phyloP scores from a whole-genome alignment of 1,140 invertebrate genomes.

The Philotrypesis tridentata region DNA sequence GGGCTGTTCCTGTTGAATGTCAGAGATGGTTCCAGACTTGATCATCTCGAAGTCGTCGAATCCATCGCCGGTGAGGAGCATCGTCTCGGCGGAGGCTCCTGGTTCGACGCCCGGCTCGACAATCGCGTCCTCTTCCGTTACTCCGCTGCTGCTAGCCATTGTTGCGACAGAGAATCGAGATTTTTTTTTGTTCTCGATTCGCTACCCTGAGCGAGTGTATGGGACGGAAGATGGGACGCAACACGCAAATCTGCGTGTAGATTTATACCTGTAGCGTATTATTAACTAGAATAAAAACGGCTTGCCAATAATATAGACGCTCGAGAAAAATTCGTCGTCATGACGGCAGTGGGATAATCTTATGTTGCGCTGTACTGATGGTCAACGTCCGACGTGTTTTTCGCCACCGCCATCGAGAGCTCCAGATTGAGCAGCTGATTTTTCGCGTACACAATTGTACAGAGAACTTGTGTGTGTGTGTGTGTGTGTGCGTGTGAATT shows the following conservation, averaged over 20 bases:
- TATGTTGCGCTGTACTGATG: not conserved
- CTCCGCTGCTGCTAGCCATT: constrained; percentile 1
- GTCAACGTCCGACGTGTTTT: not conserved
- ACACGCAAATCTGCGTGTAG: too few relatives aligned
- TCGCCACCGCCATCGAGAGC: constrained; percentile 11
- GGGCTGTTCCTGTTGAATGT: constrained; percentile 74
- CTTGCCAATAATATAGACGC: too few relatives aligned
- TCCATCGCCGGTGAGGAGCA: constrained; percentile 81
- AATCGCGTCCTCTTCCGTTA: constrained; percentile 24
- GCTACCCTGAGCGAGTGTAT: too few relatives aligned
- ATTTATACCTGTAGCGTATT: too few relatives aligned
- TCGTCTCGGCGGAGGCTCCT: constrained; percentile 77
- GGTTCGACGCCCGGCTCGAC: constrained; percentile 67
- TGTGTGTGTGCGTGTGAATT: too few relatives aligned
- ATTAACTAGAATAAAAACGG: too few relatives aligned
- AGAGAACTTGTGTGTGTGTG: not conserved
- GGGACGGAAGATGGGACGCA: too few relatives aligned
- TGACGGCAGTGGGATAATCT: constrained; percentile 7
- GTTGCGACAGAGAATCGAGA: not conserved
- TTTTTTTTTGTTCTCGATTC: not conserved
- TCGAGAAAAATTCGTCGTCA: not conserved
- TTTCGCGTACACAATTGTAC: not conserved
- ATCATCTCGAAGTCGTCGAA: constrained; percentile 82
- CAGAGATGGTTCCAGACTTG: constrained; percentile 75
- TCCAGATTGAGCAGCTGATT: constrained; percentile 28